Evolutionary conservation across 2,113 vertebrate genomes (phyloP), one percentile per base, ranked within the genome.

Genomic region (Mirza zaza): DNA sequence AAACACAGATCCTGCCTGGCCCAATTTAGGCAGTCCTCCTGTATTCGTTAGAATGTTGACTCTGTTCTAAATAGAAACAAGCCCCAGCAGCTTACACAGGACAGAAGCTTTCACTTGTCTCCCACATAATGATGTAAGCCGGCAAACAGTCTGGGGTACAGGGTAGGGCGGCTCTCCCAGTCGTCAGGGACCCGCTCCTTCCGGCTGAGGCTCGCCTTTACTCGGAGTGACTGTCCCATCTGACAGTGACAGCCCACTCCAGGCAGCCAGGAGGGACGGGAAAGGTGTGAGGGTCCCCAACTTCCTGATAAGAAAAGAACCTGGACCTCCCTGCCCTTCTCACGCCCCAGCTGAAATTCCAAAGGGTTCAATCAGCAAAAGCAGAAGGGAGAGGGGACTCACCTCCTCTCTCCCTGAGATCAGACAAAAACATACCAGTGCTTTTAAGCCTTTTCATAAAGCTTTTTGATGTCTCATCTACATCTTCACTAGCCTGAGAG

Each of bases 71-170:
- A 15, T 6, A 25, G 39, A 70, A 76, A 39, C 42, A 25, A 29
- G 76, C 45, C 42, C 18, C 29, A 0, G 63, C 0, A n/a, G 23
- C 18, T 61, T 11, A 23, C 13, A 6, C 21, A 14, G 59, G 29
- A 36, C 9, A 32, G 82, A 39, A 61, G 14, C 13, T 45, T 18
- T 45, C 4, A 5, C 23, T 13, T 59, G 73, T 52, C 21, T 50
- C 68, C 67, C 65, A 11, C 5, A 10, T 3, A 1, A 23, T 42
- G 27, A 32, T 10, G 42, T 34, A 42, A 52, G 55, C 50, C 50
- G 36, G 65, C 6, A 8, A 21, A 15, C 0, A 1, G 32, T 0
- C 10, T 18, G 0, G 29, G 61, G 61, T 29, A 63, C 1, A 7
- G 9, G 1, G 25, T 1, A 1, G n/a, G 34, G 36, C 8, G 2